Conservation (phyloP, 2,113 vertebrate genomes). For the Plotosus lineatus region DNA sequence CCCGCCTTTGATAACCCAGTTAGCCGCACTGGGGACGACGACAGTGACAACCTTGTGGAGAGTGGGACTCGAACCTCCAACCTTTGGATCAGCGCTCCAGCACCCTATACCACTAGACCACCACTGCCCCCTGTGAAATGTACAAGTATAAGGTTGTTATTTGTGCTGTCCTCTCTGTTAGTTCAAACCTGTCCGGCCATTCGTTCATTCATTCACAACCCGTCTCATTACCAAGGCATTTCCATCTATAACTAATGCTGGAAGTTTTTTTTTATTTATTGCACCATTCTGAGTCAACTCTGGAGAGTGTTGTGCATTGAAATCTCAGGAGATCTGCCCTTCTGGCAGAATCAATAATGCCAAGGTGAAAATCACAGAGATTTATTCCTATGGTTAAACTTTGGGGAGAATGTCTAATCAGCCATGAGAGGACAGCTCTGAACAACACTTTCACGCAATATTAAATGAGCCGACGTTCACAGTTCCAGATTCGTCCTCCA, state of each 20-base stretch:
- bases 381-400: not conserved
- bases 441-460: not conserved
- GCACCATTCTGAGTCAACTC: not conserved
- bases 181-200: not conserved
- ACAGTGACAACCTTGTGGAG: no score
- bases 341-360: not conserved
- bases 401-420: not conserved
- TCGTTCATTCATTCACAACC: not conserved
- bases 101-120: no score
- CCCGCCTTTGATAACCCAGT: no score
- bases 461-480: not conserved
- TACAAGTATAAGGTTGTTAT: not conserved
- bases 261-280: not conserved
- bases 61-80: no score
- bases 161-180: not conserved
- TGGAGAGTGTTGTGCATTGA: not conserved
- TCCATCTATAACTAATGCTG: not conserved
- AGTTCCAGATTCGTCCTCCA: slow-evolving; percentile 1
- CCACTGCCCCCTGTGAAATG: no score
- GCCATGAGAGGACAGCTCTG: not conserved
- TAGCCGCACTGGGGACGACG: no score
- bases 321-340: not conserved
- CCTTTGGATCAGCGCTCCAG: no score
- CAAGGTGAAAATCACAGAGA: not conserved
- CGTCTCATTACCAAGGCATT: not conserved